A percentile compares a stretch with the other conserved stretches of the same genome.
These are phyloP conservation scores for Xenus cinereus DNA, from an alignment of 2,113 vertebrate genomes.

Conservation along the genomic window DNA sequence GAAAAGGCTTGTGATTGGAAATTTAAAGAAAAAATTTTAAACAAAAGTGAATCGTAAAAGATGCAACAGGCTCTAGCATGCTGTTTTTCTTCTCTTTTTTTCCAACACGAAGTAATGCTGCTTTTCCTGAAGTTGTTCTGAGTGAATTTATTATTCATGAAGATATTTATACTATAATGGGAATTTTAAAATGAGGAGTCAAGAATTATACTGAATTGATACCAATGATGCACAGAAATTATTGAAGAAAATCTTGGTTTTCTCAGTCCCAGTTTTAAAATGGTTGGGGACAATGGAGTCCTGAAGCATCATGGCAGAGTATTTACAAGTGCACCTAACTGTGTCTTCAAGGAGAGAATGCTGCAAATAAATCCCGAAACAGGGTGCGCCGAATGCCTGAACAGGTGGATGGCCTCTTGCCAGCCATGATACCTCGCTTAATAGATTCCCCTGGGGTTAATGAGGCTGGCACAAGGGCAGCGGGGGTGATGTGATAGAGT, in stretches of 20 bases:
- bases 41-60: neutral
- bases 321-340: neutral
- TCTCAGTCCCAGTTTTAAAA: neutral
- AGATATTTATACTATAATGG: neutral
- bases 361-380: neutral
- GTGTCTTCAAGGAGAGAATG: neutral
- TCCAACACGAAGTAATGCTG: neutral
- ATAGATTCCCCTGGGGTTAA: conserved; percentile 69
- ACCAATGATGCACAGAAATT: neutral
- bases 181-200: neutral
- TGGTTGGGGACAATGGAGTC: neutral
- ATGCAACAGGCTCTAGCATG: neutral
- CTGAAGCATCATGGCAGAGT: fast-evolving
- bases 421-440: neutral
- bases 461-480: conserved; percentile 57
- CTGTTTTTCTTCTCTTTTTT: neutral
- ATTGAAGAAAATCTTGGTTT: neutral
- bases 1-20: neutral
- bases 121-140: neutral
- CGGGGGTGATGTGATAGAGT: conserved; percentile 3
- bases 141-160: neutral
- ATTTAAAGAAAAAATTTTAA: neutral
- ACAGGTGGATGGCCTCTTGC: neutral
- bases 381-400: conserved; percentile 11
- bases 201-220: neutral